Conservation (phyloP, 1,140 invertebrate species). For the Eurosta solidaginis region DNA sequence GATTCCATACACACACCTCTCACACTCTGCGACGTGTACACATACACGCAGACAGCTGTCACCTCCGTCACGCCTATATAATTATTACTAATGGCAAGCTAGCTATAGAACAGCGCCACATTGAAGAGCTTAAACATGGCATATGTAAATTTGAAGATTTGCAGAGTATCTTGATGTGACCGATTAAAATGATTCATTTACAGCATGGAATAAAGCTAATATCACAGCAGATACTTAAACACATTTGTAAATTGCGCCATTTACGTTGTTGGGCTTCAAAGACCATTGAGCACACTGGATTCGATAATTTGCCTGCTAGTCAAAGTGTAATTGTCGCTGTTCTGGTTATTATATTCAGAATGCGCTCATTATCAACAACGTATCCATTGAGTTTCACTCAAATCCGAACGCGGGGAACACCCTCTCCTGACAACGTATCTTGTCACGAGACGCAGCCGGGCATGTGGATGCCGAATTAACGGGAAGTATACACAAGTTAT, state of each 20-base stretch:
- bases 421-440: no score
- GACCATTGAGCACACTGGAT: conserved; percentile 92
- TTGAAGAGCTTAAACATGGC: conserved; percentile 81
- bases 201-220: conserved; percentile 86
- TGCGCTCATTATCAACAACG: conserved; percentile 95
- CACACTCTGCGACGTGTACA: conserved; percentile 87
- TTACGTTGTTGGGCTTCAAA: conserved; percentile 93
- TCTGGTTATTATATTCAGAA: conserved; percentile 99
- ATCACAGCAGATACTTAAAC: conserved; percentile 79
- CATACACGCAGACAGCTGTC: conserved; percentile 95
- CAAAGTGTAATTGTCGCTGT: conserved; percentile 97
- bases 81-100: conserved; percentile 82
- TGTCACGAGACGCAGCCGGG: no score
- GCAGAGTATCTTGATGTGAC: conserved; percentile 99
- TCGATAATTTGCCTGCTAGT: conserved; percentile 97
- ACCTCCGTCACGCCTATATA: conserved; percentile 95
- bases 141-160: conserved; percentile 93
- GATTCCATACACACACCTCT: conserved; percentile 94
- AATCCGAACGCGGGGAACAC: no score
- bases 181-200: conserved; percentile 95
- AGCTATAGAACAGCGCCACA: conserved; percentile 76
- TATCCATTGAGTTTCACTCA: conserved; percentile 97
- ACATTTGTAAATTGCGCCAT: conserved; percentile 97
- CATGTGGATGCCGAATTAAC: no score
- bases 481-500: no score